Conservation (phyloP, 2,888 invertebrate species). For the Amphimallon solstitiale region DNA sequence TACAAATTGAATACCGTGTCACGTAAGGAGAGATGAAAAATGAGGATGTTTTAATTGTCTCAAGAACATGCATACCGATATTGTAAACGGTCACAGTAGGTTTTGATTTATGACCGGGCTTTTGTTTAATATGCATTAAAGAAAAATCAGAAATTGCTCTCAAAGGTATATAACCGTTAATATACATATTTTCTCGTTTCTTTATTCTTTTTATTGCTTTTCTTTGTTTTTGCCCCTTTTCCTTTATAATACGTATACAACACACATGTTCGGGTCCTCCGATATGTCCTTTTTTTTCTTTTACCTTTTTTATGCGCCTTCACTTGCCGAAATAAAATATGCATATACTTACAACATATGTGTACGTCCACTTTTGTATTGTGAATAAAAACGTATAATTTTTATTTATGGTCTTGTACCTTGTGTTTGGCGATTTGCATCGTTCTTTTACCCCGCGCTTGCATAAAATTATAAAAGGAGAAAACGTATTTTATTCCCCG, state of each 20-base stretch:
- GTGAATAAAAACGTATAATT: conserved; percentile 47
- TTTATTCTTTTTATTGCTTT: not conserved
- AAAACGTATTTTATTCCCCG: conserved; percentile 38
- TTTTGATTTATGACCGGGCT: conserved; percentile 34
- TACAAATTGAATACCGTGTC: conserved; percentile 31
- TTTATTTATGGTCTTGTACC: conserved; percentile 47
- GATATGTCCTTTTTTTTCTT: conserved; percentile 23
- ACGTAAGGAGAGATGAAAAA: conserved; percentile 33
- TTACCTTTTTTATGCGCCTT: conserved; percentile 22
- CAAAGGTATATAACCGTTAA: conserved; percentile 33
- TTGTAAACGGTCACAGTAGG: conserved; percentile 22
- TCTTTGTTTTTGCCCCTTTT: conserved; percentile 27
- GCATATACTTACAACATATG: conserved; percentile 31
- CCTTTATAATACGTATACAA: conserved; percentile 3
- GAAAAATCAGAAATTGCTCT: conserved; percentile 35
- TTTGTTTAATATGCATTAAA: conserved; percentile 38
- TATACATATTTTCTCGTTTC: conserved; percentile 23
- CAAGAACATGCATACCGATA: conserved; percentile 21
- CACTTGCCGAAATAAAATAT: conserved; percentile 33
- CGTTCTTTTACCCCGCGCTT: conserved; percentile 41
- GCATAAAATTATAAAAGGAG: conserved; percentile 38
- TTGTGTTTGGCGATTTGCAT: conserved; percentile 48
- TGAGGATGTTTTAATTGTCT: conserved; percentile 33
- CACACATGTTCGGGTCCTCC: not conserved
- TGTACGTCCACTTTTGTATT: conserved; percentile 38